Conservation (phyloP, 2,888 invertebrate genomes). For the Eupithecia subumbrata region DNA sequence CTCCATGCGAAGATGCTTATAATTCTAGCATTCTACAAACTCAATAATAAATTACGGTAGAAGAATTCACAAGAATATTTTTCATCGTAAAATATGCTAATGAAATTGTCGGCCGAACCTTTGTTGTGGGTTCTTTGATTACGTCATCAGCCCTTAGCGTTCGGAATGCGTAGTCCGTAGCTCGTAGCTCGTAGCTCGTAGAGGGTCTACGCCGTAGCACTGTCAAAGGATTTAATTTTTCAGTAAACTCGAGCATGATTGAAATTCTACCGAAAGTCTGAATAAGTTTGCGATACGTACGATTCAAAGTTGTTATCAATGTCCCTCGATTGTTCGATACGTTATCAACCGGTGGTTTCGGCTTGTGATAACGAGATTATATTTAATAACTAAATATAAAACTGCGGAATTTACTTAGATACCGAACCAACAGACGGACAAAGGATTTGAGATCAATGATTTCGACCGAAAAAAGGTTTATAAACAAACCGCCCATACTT, state of each 20-base stretch:
- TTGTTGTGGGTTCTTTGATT: conserved; percentile 10
- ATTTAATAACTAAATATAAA: neutral
- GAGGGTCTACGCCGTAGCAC: conserved; percentile 7
- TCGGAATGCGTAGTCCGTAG: conserved; percentile 2
- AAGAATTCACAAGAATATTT: conserved; percentile 3
- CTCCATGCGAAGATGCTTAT: neutral
- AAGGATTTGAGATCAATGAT: too few relatives aligned
- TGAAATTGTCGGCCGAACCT: neutral
- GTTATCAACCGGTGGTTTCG: neutral
- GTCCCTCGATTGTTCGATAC: conserved; percentile 5
- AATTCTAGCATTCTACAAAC: neutral
- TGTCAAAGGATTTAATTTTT: neutral
- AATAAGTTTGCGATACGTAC: neutral
- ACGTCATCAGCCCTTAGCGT: conserved; percentile 1
- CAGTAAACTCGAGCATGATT: neutral
- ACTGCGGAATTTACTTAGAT: neutral
- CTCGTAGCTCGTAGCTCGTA: neutral
- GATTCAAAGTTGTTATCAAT: conserved; percentile 5
- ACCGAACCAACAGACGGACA: neutral
- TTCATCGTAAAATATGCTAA: conserved; percentile 2
- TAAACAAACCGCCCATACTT: too few relatives aligned
- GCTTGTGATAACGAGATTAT: neutral
- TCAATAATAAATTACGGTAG: neutral
- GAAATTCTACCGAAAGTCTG: neutral
- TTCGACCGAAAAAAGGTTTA: too few relatives aligned